phyloP scores from a whole-genome alignment of 2,888 invertebrate species.

The Hemithea aestivaria region DNA sequence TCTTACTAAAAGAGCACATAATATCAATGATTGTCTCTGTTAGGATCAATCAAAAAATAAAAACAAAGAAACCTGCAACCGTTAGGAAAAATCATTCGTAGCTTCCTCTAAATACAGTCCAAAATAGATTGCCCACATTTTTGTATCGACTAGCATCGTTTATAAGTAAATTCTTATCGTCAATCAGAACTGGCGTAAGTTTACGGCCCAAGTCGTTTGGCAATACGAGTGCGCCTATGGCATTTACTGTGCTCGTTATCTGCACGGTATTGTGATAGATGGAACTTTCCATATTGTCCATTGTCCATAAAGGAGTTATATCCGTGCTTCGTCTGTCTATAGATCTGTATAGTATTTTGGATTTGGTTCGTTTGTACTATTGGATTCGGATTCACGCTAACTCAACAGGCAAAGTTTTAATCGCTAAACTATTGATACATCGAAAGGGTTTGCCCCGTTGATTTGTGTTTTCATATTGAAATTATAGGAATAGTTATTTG shows the following conservation, averaged over 20 bases:
- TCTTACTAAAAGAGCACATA: too few species aligned
- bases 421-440: too few species aligned
- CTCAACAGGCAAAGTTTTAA: neutral
- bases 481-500: too few species aligned
- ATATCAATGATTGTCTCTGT: too few species aligned
- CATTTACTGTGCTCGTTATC: slow-evolving; percentile 30
- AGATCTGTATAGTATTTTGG: slow-evolving; percentile 6
- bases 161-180: slow-evolving; percentile 39
- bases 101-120: too few species aligned
- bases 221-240: slow-evolving; percentile 23
- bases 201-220: slow-evolving; percentile 27
- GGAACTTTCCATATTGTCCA: slow-evolving; percentile 24
- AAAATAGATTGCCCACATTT: too few species aligned
- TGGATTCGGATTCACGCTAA: slow-evolving; percentile 5
- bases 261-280: slow-evolving; percentile 32
- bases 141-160: slow-evolving; percentile 26
- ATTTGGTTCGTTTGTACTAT: slow-evolving; percentile 7
- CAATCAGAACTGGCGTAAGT: slow-evolving; percentile 33
- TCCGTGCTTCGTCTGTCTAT: slow-evolving; percentile 17
- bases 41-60: too few species aligned
- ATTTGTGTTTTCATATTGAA: too few species aligned
- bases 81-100: too few species aligned
- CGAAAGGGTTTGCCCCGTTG: too few species aligned
- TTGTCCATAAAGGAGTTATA: slow-evolving; percentile 25
- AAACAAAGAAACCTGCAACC: too few species aligned